Conservation (phyloP, 30 jellyfish, hydroid and myxozoan genomes). For the Aurelia aurita region DNA sequence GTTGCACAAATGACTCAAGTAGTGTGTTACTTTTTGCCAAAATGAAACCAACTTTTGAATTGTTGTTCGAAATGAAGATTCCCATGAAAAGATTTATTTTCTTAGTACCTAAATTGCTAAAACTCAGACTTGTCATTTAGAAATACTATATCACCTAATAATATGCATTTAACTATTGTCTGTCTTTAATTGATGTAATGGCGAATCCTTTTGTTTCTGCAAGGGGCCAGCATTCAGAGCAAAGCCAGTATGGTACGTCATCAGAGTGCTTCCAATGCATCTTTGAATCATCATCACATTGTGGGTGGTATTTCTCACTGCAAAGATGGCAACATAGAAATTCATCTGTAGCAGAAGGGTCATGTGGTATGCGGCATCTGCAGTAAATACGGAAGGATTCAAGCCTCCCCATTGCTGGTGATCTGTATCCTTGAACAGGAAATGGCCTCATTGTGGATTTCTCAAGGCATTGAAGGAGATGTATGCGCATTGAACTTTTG, state of each 20-base stretch:
- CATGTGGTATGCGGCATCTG: constrained; percentile 18
- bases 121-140: no score
- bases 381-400: constrained; percentile 16
- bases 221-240: constrained; percentile 45
- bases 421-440: constrained; percentile 7
- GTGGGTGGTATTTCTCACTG: constrained; percentile 11
- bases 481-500: constrained; percentile 8
- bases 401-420: constrained; percentile 9
- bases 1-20: no score
- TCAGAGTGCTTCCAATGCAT: constrained; percentile 14
- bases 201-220: constrained; percentile 3
- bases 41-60: no score
- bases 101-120: no score
- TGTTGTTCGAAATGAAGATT: no score
- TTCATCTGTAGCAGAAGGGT: not conserved
- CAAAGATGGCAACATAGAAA: constrained; percentile 21
- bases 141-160: no score
- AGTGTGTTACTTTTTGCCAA: no score
- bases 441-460: constrained; percentile 9
- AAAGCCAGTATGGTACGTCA: constrained; percentile 11
- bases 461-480: constrained; percentile 22
- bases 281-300: constrained; percentile 20
- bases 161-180: not conserved
- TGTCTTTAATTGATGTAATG: not conserved
- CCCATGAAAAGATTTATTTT: no score